These are phyloP conservation scores for Stomorhina lunata DNA, from an alignment of 2,888 invertebrate genomes.

Conservation along the genomic window DNA sequence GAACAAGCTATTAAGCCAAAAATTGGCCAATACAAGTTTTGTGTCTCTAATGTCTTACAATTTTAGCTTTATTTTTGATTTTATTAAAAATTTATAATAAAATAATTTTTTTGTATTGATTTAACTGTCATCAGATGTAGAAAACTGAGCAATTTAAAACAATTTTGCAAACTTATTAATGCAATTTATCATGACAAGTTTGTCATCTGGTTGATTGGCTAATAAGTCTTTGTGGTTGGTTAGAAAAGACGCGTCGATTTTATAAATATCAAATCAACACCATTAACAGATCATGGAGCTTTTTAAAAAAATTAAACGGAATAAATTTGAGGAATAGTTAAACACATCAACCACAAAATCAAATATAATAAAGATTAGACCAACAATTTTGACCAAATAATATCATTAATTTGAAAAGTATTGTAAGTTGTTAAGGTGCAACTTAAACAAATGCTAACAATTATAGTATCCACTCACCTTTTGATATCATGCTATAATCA, in stretches of 20 bases:
- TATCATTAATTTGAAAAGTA: constrained; percentile 51
- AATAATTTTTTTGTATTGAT: not conserved
- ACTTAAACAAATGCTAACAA: constrained; percentile 54
- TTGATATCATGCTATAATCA: constrained; percentile 7
- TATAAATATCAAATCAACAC: not conserved
- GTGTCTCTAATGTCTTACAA: too few relatives aligned
- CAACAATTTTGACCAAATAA: constrained; percentile 44
- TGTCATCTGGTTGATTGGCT: constrained; percentile 63
- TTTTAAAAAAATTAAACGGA: constrained; percentile 15
- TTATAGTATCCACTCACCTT: constrained; percentile 40
- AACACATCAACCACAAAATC: not conserved
- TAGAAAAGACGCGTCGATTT: not conserved
- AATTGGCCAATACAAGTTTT: constrained; percentile 27
- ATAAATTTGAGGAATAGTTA: not conserved
- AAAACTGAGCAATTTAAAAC: constrained; percentile 26
- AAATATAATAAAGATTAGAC: constrained; percentile 39
- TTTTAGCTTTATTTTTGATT: not conserved
- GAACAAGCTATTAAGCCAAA: constrained; percentile 8
- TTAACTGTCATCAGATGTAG: not conserved
- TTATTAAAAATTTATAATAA: not conserved
- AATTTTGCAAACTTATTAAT: constrained; percentile 57
- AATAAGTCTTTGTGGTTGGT: constrained; percentile 52
- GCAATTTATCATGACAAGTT: constrained; percentile 57
- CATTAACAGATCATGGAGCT: constrained; percentile 27
- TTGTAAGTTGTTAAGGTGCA: constrained; percentile 52